A percentile compares a stretch with the other conserved stretches of the same genome.
Evolutionary conservation across 2,113 vertebrate species (phyloP).

Genomic region (Chauna torquata): DNA sequence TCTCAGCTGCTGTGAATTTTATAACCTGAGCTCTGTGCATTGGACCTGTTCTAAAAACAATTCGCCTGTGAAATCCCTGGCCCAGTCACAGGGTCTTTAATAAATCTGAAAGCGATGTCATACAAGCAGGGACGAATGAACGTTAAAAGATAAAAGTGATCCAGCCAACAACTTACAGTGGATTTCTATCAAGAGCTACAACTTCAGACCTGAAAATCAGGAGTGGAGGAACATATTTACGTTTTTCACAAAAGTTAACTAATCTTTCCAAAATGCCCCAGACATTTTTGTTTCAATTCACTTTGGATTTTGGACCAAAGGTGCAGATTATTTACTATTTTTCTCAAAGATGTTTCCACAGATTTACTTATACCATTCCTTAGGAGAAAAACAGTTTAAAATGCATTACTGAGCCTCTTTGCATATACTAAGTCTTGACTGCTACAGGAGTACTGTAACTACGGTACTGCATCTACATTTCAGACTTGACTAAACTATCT

Average conservation of each 20-base stretch:
- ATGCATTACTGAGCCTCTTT: background rate
- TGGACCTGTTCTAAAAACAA: background rate
- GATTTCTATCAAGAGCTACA: background rate
- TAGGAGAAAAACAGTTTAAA: background rate
- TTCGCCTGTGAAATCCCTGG: background rate
- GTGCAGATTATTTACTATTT: background rate
- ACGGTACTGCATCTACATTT: background rate
- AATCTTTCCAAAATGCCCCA: background rate
- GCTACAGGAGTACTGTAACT: background rate
- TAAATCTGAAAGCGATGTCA: background rate
- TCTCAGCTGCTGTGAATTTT: background rate
- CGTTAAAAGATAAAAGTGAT: background rate
- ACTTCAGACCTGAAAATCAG: background rate
- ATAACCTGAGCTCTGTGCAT: background rate
- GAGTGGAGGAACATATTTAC: background rate
- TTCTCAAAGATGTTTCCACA: background rate
- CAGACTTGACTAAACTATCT: background rate
- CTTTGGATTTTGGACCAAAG: background rate
- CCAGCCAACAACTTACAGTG: background rate
- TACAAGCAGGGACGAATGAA: background rate
- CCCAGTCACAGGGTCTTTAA: rapidly evolving
- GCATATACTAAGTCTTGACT: background rate
- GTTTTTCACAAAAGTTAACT: background rate
- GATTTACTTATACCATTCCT: background rate
- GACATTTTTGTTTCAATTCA: background rate